Percentiles rank a stretch among this genome's conserved stretches.
Conservation (phyloP, 2,888 invertebrate species). For the Eupithecia abbreviata region DNA sequence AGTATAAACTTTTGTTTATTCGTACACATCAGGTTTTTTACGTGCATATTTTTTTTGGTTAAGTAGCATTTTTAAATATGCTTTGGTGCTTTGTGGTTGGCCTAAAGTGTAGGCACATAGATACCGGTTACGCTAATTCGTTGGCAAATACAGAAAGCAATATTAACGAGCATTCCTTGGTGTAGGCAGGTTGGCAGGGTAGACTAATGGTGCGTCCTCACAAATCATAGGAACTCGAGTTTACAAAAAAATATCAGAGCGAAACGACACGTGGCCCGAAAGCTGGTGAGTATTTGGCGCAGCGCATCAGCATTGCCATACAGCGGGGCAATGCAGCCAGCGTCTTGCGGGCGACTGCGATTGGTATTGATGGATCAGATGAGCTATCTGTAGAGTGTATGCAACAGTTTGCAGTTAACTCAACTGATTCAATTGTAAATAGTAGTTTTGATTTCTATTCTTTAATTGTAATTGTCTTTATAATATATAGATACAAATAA, state of each 20-base stretch:
- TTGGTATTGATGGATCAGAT: not conserved
- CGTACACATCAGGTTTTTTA: not conserved
- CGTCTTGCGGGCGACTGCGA: not conserved
- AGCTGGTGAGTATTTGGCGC: not conserved
- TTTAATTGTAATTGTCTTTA: not conserved
- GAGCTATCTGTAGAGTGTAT: not conserved
- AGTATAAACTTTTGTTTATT: not conserved
- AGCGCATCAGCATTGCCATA: not conserved
- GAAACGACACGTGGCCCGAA: not conserved
- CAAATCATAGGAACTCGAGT: not conserved
- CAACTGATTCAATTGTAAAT: not conserved
- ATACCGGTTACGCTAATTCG: slow-evolving; percentile 33
- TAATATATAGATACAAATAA: not conserved
- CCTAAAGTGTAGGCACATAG: slow-evolving; percentile 16
- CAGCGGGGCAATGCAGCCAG: not conserved
- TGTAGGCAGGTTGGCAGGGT: slow-evolving; percentile 40
- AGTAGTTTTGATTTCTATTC: not conserved
- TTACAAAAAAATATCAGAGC: not conserved
- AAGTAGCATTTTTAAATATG: slow-evolving; percentile 9
- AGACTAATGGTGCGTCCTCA: slow-evolving; percentile 15
- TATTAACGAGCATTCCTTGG: slow-evolving; percentile 22
- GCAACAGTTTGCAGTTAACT: not conserved
- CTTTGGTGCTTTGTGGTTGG: slow-evolving; percentile 10
- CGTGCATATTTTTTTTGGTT: slow-evolving; percentile 4
- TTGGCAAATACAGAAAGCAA: slow-evolving; percentile 28